phyloP scores from a whole-genome alignment of 1,140 invertebrate genomes.

The Bilobella aurantiaca region DNA sequence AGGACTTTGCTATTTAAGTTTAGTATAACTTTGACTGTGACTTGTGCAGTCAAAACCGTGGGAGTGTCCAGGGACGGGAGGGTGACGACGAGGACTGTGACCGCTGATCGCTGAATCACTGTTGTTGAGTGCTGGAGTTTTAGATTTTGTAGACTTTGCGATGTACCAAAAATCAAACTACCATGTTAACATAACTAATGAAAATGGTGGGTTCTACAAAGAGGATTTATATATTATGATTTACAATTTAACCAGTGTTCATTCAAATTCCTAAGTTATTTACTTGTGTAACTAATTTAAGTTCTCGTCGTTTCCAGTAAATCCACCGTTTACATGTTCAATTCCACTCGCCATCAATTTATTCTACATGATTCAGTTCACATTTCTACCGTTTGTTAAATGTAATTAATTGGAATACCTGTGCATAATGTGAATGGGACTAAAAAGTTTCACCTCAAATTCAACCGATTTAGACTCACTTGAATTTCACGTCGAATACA shows the following conservation, averaged over 20 bases:
- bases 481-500: no score
- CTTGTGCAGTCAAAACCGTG: background rate
- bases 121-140: no score
- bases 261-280: constrained; percentile 2
- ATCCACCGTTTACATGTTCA: background rate
- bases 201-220: no score
- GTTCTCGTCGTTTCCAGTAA: background rate
- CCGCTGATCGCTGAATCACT: background rate
- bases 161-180: no score
- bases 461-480: no score
- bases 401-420: no score
- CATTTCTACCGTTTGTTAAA: no score
- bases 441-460: no score
- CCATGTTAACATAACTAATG: no score
- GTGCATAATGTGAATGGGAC: no score
- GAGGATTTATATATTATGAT: background rate
- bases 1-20: background rate
- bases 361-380: background rate
- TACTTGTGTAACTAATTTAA: no score
- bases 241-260: constrained; percentile 2
- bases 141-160: background rate
- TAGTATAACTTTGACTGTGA: background rate
- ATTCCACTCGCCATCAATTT: background rate
- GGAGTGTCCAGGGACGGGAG: background rate
- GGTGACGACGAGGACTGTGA: background rate